Evolutionary conservation across 2,888 invertebrate genomes (phyloP).

Genomic region (Reticulitermes lucifugus): DNA sequence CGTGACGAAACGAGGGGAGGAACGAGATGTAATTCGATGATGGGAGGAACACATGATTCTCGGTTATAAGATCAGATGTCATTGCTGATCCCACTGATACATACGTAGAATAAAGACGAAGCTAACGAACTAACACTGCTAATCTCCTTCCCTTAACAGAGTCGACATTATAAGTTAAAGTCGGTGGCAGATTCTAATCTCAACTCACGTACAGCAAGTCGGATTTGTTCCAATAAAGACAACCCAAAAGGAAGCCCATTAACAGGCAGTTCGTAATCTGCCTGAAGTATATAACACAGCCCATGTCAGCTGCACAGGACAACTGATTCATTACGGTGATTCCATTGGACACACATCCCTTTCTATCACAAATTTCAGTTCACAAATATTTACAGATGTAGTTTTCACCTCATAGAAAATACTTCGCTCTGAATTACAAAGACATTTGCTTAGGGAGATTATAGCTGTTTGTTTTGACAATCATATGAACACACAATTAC

Average conservation of each 20-base stretch:
- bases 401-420: no score
- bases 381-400: no score
- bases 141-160: conserved; percentile 15
- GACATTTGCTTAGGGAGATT: no score
- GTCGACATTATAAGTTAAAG: conserved; percentile 19
- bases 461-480: no score
- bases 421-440: no score
- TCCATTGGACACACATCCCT: no score
- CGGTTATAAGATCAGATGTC: not conserved
- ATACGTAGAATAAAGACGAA: not conserved
- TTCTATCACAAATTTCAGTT: no score
- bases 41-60: not conserved
- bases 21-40: not conserved
- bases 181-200: conserved; percentile 26
- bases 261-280: not conserved
- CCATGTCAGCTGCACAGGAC: not conserved
- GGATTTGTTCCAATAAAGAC: conserved; percentile 34
- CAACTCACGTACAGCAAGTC: conserved; percentile 24
- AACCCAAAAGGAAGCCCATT: not conserved
- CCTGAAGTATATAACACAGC: not conserved
- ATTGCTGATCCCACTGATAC: conserved; percentile 3
- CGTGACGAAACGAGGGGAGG: not conserved
- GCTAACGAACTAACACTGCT: conserved; percentile 2
- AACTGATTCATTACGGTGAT: no score
- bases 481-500: no score